phyloP scores from a whole-genome alignment of 2,888 invertebrate genomes.

The Teinopalpus imperialis region DNA sequence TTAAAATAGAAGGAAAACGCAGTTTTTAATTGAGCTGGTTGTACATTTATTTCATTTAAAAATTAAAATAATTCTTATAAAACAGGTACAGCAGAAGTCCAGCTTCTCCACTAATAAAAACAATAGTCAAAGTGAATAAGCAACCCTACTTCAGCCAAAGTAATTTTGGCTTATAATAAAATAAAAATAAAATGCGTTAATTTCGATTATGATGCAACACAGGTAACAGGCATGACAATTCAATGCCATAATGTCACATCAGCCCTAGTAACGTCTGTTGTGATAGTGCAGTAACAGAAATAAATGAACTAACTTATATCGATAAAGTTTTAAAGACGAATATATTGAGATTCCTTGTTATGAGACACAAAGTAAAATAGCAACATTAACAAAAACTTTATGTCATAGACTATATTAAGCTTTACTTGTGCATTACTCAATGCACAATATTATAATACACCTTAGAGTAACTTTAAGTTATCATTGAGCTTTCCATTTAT shows the following conservation, averaged over 20 bases:
- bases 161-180: too few relatives aligned
- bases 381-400: slow-evolving; percentile 27
- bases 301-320: slow-evolving; percentile 27
- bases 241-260: slow-evolving; percentile 26
- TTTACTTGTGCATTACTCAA: slow-evolving; percentile 68
- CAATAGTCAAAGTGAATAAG: background rate
- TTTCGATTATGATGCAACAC: too few relatives aligned
- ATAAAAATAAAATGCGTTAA: background rate
- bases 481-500: slow-evolving; percentile 80
- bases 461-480: slow-evolving; percentile 75
- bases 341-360: slow-evolving; percentile 70
- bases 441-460: slow-evolving; percentile 61
- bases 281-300: slow-evolving; percentile 46
- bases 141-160: background rate
- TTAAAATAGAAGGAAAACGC: too few relatives aligned
- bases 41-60: too few relatives aligned
- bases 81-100: too few relatives aligned
- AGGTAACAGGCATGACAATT: too few relatives aligned
- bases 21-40: too few relatives aligned
- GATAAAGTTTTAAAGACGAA: slow-evolving; percentile 38
- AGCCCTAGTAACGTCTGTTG: slow-evolving; percentile 46
- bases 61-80: too few relatives aligned
- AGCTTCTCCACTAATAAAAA: too few relatives aligned
- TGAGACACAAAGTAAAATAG: slow-evolving; percentile 71
- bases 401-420: slow-evolving; percentile 51